Evolutionary conservation across 53 echinoderm and acorn worm genomes (phyloP).

Genomic region (Actinopyga echinites): DNA sequence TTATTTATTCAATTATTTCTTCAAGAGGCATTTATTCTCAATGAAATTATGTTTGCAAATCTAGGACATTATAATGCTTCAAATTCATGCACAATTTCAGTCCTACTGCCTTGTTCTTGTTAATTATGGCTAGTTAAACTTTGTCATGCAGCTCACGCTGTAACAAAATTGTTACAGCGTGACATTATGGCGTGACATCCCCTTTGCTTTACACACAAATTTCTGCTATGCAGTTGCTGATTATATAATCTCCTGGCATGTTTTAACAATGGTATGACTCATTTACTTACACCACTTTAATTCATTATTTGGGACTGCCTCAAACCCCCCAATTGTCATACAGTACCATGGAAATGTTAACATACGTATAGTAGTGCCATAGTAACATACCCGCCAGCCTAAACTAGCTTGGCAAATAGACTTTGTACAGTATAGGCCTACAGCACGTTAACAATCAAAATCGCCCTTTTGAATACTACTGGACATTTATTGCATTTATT

Average conservation of each 20-base stretch:
- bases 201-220: conserved; percentile 24
- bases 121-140: conserved; percentile 11
- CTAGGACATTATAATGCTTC: too few species aligned
- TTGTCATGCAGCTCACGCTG: conserved; percentile 7
- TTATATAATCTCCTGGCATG: background rate
- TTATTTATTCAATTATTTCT: conserved; percentile 9
- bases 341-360: background rate
- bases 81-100: background rate
- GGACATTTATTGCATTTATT: too few species aligned
- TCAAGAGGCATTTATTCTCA: background rate
- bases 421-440: too few species aligned
- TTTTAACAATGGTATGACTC: conserved; percentile 21
- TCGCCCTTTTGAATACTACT: too few species aligned
- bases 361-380: background rate
- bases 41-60: too few species aligned
- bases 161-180: conserved; percentile 22
- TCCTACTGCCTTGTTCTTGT: background rate
- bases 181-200: background rate
- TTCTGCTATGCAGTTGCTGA: background rate
- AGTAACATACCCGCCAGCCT: too few species aligned
- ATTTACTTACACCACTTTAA: background rate
- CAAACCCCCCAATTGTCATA: background rate
- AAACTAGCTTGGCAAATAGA: too few species aligned
- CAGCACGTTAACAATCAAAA: too few species aligned
- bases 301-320: background rate